Evolutionary conservation across 2,888 invertebrate species (phyloP), one percentile per base, ranked within the genome.

Genomic region (Sthenelais limicola): DNA sequence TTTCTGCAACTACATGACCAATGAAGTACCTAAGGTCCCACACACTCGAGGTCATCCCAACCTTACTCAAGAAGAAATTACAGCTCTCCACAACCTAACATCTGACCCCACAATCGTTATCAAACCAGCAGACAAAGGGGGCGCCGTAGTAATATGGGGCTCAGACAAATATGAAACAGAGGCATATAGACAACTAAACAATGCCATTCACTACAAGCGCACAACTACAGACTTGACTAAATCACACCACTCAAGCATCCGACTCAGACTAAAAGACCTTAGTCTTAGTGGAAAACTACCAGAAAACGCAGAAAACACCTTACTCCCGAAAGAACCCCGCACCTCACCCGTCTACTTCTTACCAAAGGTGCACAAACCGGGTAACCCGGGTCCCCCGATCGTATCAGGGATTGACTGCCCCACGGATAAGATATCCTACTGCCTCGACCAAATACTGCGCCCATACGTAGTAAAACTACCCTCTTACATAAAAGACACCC

Each of bases 101-200:
- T 24, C 21, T 12, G 43, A 66, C 24, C n/a, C 15, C n/a, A 15
- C 38, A 4, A 66, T 66, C 24, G 33, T 38, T 3, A 33, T 66
- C 30, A 2, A 66, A 66, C n/a, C 3, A 66, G 66, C 66, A 2
- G 66, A 66, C 43, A 66, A 66, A 43, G 66, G 66, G 5, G 66
- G 66, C 7, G 66, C 66, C n/a, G 33, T 66, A 5, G 66, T 66
- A 1, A 35, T 66, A 38, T 26, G 35, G 38, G 28, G 43, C 21
- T 38, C 38, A 15, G 43, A 15, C 4, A 43, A 66, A 26, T 66
- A 66, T 43, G 21, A 38, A 12, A 38, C n/a, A 18, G 28, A 66
- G 26, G n/a, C 21, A 3, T 26, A 43, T 38, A 18, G 28, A n/a
- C 66, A 66, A 66, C 66, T 66, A 3, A 58, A 24, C 58, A 35